Percentiles rank a stretch among this genome's conserved stretches.
Evolutionary conservation across 2,888 invertebrate genomes (phyloP).

Genomic region (Campopleginae sp.): DNA sequence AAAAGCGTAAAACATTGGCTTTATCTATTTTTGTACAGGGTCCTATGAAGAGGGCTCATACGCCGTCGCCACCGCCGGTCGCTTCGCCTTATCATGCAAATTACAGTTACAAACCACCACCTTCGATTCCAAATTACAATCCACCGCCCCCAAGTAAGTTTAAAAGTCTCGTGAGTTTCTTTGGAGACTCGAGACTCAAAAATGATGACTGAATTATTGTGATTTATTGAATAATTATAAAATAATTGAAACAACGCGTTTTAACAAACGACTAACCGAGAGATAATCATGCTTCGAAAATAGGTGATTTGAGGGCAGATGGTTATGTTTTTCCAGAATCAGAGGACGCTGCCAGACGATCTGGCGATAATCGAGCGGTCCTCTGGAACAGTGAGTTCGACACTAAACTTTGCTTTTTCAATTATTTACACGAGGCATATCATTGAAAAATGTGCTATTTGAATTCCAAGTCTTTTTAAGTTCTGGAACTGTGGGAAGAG

Average conservation of each 20-base stretch:
- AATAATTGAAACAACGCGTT: slow-evolving; percentile 30
- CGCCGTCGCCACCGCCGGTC: slow-evolving; percentile 87
- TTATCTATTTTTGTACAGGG: slow-evolving; percentile 84
- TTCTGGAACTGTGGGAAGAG: not conserved
- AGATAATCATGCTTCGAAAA: slow-evolving; percentile 70
- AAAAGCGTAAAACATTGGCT: slow-evolving; percentile 49
- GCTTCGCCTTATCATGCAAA: slow-evolving; percentile 86
- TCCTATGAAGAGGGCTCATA: slow-evolving; percentile 87
- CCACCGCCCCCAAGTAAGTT: slow-evolving; percentile 86
- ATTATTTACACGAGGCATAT: not conserved
- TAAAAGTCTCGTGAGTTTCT: slow-evolving; percentile 12
- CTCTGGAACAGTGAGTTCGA: slow-evolving; percentile 93
- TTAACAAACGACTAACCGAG: slow-evolving; percentile 59
- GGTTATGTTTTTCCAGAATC: slow-evolving; percentile 86
- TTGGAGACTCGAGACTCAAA: slow-evolving; percentile 20
- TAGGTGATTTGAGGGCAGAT: slow-evolving; percentile 75
- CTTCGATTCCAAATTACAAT: slow-evolving; percentile 87
- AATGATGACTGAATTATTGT: not conserved
- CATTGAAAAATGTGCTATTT: not conserved
- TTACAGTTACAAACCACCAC: slow-evolving; percentile 86
- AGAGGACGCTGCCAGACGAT: slow-evolving; percentile 92
- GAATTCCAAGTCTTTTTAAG: not conserved
- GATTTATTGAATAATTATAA: slow-evolving; percentile 33
- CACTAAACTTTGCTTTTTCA: slow-evolving; percentile 23
- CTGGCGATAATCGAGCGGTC: slow-evolving; percentile 92